Conservation (phyloP, 2,113 vertebrate species). For the Neolamprologus ventralis region DNA sequence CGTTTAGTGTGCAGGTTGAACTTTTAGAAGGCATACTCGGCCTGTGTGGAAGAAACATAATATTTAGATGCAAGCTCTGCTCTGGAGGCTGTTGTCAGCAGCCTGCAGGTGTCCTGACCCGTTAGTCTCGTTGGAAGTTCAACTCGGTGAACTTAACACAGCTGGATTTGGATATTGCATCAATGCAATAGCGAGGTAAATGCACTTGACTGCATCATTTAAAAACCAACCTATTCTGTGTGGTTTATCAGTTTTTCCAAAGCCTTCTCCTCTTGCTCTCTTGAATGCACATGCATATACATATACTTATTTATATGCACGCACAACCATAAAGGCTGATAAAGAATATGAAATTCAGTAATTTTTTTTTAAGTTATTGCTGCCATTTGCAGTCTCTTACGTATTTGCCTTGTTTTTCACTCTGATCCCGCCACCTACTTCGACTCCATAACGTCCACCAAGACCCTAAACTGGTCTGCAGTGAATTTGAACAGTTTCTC, state of each 20-base stretch:
- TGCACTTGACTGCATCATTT: slow-evolving; percentile 46
- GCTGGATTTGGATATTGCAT: slow-evolving; percentile 32
- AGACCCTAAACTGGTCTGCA: slow-evolving; percentile 52
- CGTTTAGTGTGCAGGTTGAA: neutral
- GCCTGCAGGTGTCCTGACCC: neutral
- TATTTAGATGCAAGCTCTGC: neutral
- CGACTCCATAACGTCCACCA: slow-evolving; percentile 11
- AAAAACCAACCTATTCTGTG: slow-evolving; percentile 11
- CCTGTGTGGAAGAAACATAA: neutral
- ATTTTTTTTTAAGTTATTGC: slow-evolving; percentile 19
- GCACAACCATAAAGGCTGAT: slow-evolving; percentile 52
- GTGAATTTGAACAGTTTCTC: neutral
- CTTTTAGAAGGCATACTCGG: neutral
- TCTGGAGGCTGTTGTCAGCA: neutral
- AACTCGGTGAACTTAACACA: slow-evolving; percentile 16
- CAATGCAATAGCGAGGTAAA: slow-evolving; percentile 41
- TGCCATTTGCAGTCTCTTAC: slow-evolving; percentile 7
- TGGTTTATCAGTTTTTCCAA: slow-evolving; percentile 8
- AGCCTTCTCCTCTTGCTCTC: slow-evolving; percentile 24
- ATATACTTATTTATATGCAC: slow-evolving; percentile 52
- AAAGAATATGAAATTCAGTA: neutral
- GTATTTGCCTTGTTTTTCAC: slow-evolving; percentile 4
- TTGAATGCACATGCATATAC: slow-evolving; percentile 41
- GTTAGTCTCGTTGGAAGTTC: neutral
- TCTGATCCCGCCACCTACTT: neutral